Percentiles rank a stretch among this genome's conserved stretches.
phyloP scores from a whole-genome alignment of 2,888 invertebrate genomes.

The Adela reaumurella region DNA sequence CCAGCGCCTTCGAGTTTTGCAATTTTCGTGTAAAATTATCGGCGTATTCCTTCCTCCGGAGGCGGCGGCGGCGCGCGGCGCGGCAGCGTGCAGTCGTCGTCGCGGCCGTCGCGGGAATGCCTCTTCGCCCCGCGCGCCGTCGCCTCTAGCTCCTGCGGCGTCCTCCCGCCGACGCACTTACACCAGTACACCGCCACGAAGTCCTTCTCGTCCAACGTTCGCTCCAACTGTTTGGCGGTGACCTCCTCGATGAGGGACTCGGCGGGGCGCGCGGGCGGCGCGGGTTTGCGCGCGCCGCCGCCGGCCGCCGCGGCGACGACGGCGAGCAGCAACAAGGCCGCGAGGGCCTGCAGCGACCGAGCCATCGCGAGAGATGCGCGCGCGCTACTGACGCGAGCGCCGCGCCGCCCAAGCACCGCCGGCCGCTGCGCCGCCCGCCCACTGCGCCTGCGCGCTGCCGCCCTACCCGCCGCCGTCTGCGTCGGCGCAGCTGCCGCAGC shows the following conservation, averaged over 20 bases:
- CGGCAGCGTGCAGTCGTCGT: constrained; percentile 18
- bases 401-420: constrained; percentile 23
- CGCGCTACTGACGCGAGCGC: constrained; percentile 40
- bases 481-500: neutral
- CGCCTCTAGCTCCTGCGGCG: neutral
- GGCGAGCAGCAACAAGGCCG: constrained; percentile 51
- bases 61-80: constrained; percentile 18
- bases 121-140: constrained; percentile 10
- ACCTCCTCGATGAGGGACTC: constrained; percentile 90
- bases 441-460: constrained; percentile 17
- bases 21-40: constrained; percentile 23
- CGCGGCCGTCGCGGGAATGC: constrained; percentile 20
- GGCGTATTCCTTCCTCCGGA: constrained; percentile 1
- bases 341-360: constrained; percentile 49
- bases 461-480: constrained; percentile 16
- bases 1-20: constrained; percentile 19
- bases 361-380: constrained; percentile 48
- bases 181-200: constrained; percentile 96
- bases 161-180: constrained; percentile 59
- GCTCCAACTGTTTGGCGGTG: constrained; percentile 87
- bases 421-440: constrained; percentile 18
- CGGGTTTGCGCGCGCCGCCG: constrained; percentile 41
- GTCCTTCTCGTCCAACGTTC: constrained; percentile 85
- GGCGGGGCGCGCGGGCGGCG: constrained; percentile 35
- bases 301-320: constrained; percentile 24